A percentile compares a stretch with the other conserved stretches of the same genome.
phyloP scores from a whole-genome alignment of 2,888 invertebrate species.

The Acronicta psi region DNA sequence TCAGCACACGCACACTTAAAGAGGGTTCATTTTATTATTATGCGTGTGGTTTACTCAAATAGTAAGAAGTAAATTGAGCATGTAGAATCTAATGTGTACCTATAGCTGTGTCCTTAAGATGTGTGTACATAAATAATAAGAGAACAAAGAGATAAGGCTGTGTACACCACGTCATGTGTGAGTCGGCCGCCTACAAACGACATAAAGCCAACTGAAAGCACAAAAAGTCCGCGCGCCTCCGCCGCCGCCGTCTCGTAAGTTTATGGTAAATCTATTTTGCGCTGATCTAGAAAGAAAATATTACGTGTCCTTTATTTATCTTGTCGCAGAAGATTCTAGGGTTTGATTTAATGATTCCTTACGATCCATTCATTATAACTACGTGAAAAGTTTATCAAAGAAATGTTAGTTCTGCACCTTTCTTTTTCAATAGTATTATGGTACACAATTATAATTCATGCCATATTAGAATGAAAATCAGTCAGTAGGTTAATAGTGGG shows the following conservation, averaged over 20 bases:
- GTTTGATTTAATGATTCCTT: not conserved
- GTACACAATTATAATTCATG: too few species aligned
- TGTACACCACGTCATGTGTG: not conserved
- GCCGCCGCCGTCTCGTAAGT: not conserved
- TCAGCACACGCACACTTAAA: not conserved
- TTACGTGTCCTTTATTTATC: not conserved
- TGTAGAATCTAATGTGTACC: conserved; percentile 16
- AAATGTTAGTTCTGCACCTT: too few species aligned
- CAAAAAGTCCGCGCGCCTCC: conserved; percentile 7
- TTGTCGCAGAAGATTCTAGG: not conserved
- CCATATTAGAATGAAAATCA: too few species aligned
- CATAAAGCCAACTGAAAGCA: conserved; percentile 32
- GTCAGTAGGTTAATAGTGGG: too few species aligned
- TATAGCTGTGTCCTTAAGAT: conserved; percentile 14
- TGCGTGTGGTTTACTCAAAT: not conserved
- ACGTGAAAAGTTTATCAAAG: not conserved
- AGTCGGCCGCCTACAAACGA: conserved; percentile 15
- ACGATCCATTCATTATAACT: not conserved
- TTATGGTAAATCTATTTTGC: conserved; percentile 8
- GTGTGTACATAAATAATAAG: conserved; percentile 43
- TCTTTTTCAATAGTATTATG: too few species aligned
- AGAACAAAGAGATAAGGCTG: conserved; percentile 43
- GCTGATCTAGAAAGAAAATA: conserved; percentile 18
- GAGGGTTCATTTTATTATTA: not conserved
- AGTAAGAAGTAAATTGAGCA: not conserved